A percentile compares a stretch with the other conserved stretches of the same genome.
These are phyloP conservation scores for Conus betulinus DNA, from an alignment of 1,140 invertebrate genomes.

Conservation along the genomic window DNA sequence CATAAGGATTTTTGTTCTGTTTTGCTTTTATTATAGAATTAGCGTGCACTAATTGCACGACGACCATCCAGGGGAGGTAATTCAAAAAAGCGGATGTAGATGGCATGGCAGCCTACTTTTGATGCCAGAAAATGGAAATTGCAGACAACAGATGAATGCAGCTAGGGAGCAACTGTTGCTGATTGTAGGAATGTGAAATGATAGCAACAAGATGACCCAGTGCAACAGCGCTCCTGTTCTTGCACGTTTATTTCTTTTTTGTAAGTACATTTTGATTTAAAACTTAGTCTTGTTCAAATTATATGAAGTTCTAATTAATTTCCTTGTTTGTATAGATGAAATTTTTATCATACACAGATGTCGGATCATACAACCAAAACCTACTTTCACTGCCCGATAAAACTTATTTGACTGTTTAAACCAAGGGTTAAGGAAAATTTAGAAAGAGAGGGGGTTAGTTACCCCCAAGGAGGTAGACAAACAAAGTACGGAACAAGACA, in stretches of 20 bases:
- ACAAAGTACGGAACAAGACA: too few relatives aligned
- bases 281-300: neutral
- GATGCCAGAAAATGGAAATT: constrained; percentile 20
- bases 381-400: too few relatives aligned
- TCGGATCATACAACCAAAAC: too few relatives aligned
- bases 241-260: neutral
- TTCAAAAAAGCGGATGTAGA: neutral
- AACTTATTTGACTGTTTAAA: too few relatives aligned
- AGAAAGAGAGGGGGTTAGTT: too few relatives aligned
- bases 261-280: neutral
- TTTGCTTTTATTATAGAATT: neutral
- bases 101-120: constrained; percentile 22
- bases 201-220: neutral
- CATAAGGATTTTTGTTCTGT: too few relatives aligned
- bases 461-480: too few relatives aligned
- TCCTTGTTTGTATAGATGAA: too few relatives aligned
- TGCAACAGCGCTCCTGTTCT: neutral
- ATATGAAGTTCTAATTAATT: too few relatives aligned
- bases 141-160: neutral
- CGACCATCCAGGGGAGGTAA: constrained; percentile 3
- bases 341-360: too few relatives aligned
- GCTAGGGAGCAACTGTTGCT: constrained; percentile 13
- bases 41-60: neutral
- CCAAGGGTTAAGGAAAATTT: too few relatives aligned
- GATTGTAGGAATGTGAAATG: neutral